Evolutionary conservation across 1,140 invertebrate genomes (phyloP).

Genomic region (Dendroctonus ponderosae): DNA sequence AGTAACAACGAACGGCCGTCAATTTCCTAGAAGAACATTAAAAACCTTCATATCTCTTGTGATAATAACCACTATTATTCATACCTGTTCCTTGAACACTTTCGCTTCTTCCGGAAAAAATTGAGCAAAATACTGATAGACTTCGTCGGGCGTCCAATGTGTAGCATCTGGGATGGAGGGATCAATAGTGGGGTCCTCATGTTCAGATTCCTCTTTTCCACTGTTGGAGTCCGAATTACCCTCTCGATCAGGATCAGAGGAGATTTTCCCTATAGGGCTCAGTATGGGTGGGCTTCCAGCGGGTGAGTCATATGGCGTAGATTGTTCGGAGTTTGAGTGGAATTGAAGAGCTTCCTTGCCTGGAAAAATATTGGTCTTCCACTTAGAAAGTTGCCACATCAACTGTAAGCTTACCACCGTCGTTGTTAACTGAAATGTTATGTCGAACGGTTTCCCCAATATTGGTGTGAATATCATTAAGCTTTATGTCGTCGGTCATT

Average conservation of each 20-base stretch:
- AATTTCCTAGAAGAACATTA: conserved; percentile 66
- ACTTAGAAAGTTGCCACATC: neutral
- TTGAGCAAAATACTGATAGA: conserved; percentile 74
- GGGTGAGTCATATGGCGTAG: conserved; percentile 35
- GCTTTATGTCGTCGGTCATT: conserved; percentile 46
- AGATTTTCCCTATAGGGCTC: conserved; percentile 44
- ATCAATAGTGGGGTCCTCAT: conserved; percentile 56
- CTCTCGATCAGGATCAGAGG: conserved; percentile 30
- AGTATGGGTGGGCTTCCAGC: conserved; percentile 42
- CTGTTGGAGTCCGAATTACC: conserved; percentile 44
- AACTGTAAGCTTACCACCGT: conserved; percentile 16
- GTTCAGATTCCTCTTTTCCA: conserved; percentile 42
- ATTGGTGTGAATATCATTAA: conserved; percentile 46
- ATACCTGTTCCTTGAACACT: conserved; percentile 78
- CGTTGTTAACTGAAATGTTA: conserved; percentile 22
- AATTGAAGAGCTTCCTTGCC: conserved; percentile 34
- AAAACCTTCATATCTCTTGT: neutral
- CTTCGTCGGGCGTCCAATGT: conserved; percentile 77
- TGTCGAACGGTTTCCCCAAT: conserved; percentile 36
- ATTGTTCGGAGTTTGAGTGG: conserved; percentile 33
- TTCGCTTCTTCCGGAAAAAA: conserved; percentile 73
- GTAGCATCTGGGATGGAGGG: conserved; percentile 73
- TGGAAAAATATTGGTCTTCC: conserved; percentile 9
- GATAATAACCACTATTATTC: neutral
- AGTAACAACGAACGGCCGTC: conserved; percentile 81